Evolutionary conservation across 2,113 vertebrate genomes (phyloP), one percentile per base, ranked within the genome.

Genomic region (Willisornis vidua): DNA sequence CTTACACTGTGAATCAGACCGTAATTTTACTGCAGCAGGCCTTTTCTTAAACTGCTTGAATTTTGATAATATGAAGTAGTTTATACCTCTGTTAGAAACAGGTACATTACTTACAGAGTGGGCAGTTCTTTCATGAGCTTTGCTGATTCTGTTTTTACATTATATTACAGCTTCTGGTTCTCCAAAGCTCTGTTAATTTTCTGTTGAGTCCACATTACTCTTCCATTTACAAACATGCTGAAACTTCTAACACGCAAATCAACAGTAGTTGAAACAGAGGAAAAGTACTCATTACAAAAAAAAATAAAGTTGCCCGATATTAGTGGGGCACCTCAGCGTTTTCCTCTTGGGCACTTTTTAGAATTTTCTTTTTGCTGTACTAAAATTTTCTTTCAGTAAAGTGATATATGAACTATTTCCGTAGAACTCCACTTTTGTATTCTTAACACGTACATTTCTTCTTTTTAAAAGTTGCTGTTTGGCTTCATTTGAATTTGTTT

Each of bases 1-100:
- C 70, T 87, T 95, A 77, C 59, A 72, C 83, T 92, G 80, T 52
- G 94, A 97, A 95, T 84, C 35, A 85, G 85, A 86, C 93, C 80
- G 70, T 90, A 77, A 76, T 93, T 97, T 88, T 94, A 82, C 57
- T 79, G 57, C 14, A 49, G 84, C 70, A 76, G 2, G 8, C 76
- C 80, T 90, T 49, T 90, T 85, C 59, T 89, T 95, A 94, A 92
- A 39, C 33, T 74, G 22, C 58, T 94, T 90, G 57, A 81, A 81
- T 96, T 81, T 51, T 63, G 58, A 28, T 96, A 94, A 95, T 97
- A 67, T 39, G 29, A 48, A 71, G 79, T 87, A 87, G 74, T 76
- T 41, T 91, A 73, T 92, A 58, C 43, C 33, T n/a, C n/a, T 62
- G 54, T 74, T 80, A 35, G 25, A 48, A 82, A 19, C 14, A 55